Evolutionary conservation across 2,113 vertebrate genomes (phyloP), one percentile per base, ranked within the genome.

Genomic region (Cebus imitator): DNA sequence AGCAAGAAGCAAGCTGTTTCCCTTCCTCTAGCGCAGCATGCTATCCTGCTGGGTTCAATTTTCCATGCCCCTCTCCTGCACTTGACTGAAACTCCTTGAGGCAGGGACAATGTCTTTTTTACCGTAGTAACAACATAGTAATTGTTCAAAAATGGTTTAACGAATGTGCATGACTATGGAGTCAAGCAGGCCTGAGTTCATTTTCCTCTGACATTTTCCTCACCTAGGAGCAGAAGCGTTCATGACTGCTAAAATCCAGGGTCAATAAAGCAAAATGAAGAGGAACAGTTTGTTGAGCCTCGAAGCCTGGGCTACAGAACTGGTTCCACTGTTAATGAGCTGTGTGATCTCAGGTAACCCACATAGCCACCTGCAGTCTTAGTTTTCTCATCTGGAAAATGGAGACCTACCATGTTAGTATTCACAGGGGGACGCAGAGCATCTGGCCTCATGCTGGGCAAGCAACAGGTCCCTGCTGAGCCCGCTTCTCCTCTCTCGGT

Each of bases 201-300:
- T 81, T 37, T 30, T 35, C n/a, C 45, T 70, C 11, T 14, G 55
- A 68, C 0, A 5, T 35, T 25, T 25, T 11, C 12, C 5, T 55
- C 91, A 45, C 64, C 4, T 8, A 76, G 78, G 9, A 58, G 32
- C 43, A 73, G 48, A 72, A 45, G 23, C 18, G 20, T 13, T 21
- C 52, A 1, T 35, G 35, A 76, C 0, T 12, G 40, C 23, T 52
- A 1, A 70, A 10, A 66, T 32, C 72, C 45, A 37, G 32, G n/a
- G 40, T 80, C 6, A 9, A 23, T 1, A 10, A 0, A 0, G 35
- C 14, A 8, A 35, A 17, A 7, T 0, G 11, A n/a, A 81, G 57
- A 76, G 48, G 6, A 0, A 3, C 0, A 23, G 43, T 35, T 73
- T 37, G 1, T 13, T 32, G 79, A 80, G 58, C 16, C 25, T 48